These are phyloP conservation scores for Enteromius paludinosus DNA, from an alignment of 2,797 vertebrate genomes.

Conservation along the genomic window DNA sequence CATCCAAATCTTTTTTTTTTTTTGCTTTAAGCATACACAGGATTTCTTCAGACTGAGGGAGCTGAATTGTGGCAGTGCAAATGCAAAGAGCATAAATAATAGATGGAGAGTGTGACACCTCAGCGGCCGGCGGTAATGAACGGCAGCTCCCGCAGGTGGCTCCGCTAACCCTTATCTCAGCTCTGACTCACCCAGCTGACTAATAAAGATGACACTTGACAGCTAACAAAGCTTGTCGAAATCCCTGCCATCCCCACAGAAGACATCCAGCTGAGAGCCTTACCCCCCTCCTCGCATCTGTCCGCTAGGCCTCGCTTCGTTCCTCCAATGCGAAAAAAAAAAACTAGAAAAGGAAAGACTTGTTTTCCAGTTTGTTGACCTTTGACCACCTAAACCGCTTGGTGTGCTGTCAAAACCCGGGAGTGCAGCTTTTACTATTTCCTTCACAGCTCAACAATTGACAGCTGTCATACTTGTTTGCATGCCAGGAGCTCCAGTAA, in stretches of 20 bases:
- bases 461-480: conserved; percentile 61
- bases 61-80: conserved; percentile 65
- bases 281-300: conserved; percentile 42
- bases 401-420: conserved; percentile 54
- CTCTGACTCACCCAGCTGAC: conserved; percentile 77
- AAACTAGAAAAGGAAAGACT: conserved; percentile 57
- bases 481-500: conserved; percentile 50
- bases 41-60: conserved; percentile 31
- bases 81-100: conserved; percentile 84
- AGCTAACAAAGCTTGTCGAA: conserved; percentile 77
- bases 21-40: background rate
- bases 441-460: conserved; percentile 60
- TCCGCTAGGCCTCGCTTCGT: conserved; percentile 45
- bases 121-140: conserved; percentile 79
- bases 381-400: conserved; percentile 63
- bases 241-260: conserved; percentile 53
- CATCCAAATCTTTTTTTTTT: background rate
- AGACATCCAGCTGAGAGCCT: conserved; percentile 55
- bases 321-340: conserved; percentile 43
- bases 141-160: conserved; percentile 74
- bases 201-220: conserved; percentile 86
- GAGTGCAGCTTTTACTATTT: conserved; percentile 50
- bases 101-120: conserved; percentile 79
- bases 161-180: conserved; percentile 69
- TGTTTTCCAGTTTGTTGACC: conserved; percentile 65